Conservation (phyloP, 2,113 vertebrate species). For the Hyaena hyaena region DNA sequence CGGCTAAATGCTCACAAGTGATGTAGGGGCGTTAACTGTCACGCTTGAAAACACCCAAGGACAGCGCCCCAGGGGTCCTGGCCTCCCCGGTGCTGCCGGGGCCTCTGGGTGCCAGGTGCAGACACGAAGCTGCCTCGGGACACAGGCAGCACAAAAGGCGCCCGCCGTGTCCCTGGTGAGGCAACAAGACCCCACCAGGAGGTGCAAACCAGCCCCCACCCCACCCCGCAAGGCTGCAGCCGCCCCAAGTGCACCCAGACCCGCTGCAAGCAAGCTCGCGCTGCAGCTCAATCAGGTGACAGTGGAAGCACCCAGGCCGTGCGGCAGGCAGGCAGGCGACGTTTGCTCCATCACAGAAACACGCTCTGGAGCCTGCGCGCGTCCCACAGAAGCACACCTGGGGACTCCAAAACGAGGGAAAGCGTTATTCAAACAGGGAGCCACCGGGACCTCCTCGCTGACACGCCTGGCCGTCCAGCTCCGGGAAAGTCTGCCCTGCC, state of each 20-base stretch:
- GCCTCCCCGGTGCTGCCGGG: accelerated
- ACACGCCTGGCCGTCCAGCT: accelerated
- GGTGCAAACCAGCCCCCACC: background rate
- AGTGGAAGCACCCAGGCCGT: background rate
- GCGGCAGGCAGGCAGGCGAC: accelerated
- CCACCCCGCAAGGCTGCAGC: background rate
- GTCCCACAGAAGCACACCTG: background rate
- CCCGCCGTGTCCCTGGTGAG: accelerated
- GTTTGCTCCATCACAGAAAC: background rate
- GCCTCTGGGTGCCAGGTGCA: accelerated
- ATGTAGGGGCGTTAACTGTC: accelerated
- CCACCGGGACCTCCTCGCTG: background rate
- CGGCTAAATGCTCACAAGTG: background rate
- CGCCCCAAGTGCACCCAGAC: background rate
- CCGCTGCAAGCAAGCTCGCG: background rate
- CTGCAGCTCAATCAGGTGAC: background rate
- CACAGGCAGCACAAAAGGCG: background rate
- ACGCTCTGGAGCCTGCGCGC: no score
- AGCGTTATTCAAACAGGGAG: background rate
- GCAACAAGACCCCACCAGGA: accelerated
- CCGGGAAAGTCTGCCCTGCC: background rate
- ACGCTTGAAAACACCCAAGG: accelerated
- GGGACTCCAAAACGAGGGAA: accelerated
- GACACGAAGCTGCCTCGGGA: background rate
- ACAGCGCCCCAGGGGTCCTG: no score